Evolutionary conservation across 2,888 invertebrate species (phyloP).

Genomic region (Nyleta sp.): DNA sequence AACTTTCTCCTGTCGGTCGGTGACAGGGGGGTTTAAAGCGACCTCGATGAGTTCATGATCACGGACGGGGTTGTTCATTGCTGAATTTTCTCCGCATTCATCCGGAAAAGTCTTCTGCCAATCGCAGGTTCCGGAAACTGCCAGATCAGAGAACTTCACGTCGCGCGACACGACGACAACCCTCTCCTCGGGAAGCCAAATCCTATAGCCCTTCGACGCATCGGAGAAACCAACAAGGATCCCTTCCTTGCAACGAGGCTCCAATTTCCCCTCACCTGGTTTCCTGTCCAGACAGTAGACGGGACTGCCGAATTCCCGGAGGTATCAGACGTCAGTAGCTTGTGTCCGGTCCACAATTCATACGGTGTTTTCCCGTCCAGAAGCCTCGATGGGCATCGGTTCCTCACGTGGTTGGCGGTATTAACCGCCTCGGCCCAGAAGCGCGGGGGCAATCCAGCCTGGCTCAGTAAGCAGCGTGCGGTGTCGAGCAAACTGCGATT

Average conservation of each 20-base stretch:
- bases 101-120: no score
- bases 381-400: conserved; percentile 1
- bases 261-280: conserved; percentile 56
- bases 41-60: no score
- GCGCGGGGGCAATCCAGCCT: background rate
- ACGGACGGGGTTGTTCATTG: no score
- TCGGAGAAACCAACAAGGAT: conserved; percentile 53
- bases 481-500: background rate
- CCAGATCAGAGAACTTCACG: conserved; percentile 53
- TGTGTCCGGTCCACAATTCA: background rate
- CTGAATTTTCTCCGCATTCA: no score
- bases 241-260: conserved; percentile 31
- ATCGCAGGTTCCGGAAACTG: no score
- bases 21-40: no score
- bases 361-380: background rate
- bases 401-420: background rate
- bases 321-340: no score
- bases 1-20: no score
- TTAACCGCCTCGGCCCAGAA: conserved; percentile 14
- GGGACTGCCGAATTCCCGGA: no score
- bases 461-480: conserved; percentile 2
- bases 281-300: background rate
- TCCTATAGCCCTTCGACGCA: conserved; percentile 55
- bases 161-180: conserved; percentile 44
- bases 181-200: conserved; percentile 61